Evolutionary conservation across 64 coral and sea anemone species (phyloP).

Genomic region (Dendrophyllia cribrosa): DNA sequence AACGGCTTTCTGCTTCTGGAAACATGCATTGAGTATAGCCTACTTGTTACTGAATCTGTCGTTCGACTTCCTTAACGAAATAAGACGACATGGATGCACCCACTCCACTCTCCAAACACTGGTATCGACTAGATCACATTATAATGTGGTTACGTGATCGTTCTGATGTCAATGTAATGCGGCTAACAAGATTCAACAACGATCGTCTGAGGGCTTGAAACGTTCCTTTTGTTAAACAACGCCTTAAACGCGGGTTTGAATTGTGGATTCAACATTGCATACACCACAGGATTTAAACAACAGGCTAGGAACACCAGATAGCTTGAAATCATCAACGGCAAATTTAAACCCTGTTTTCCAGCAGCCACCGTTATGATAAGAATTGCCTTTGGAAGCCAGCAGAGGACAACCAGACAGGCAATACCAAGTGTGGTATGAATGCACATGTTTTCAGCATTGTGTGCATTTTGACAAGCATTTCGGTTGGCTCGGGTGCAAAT

Average conservation of each 20-base stretch:
- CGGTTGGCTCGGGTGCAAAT: conserved; percentile 13
- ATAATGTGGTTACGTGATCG: no score
- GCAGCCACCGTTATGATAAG: conserved; percentile 25
- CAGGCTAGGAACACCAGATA: conserved; percentile 75
- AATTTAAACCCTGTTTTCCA: background rate
- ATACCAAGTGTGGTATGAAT: conserved; percentile 65
- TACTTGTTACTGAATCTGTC: no score
- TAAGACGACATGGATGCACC: no score
- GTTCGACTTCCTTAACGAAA: no score
- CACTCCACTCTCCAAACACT: no score
- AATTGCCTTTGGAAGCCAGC: conserved; percentile 71
- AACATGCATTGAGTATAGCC: no score
- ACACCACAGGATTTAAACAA: conserved; percentile 78
- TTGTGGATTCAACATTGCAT: conserved; percentile 68
- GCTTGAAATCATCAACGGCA: conserved; percentile 7
- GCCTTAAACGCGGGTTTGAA: conserved; percentile 66
- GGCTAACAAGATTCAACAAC: background rate
- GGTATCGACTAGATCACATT: no score
- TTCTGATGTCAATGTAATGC: no score
- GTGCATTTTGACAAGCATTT: background rate
- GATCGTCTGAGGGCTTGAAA: background rate
- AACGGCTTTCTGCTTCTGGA: no score
- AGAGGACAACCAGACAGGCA: conserved; percentile 45
- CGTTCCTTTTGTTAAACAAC: background rate
- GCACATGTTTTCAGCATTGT: conserved; percentile 49